Percentiles rank a stretch among this genome's conserved stretches.
Conservation (phyloP, 1,140 invertebrate genomes). For the Pseudomyrmex gracilis region DNA sequence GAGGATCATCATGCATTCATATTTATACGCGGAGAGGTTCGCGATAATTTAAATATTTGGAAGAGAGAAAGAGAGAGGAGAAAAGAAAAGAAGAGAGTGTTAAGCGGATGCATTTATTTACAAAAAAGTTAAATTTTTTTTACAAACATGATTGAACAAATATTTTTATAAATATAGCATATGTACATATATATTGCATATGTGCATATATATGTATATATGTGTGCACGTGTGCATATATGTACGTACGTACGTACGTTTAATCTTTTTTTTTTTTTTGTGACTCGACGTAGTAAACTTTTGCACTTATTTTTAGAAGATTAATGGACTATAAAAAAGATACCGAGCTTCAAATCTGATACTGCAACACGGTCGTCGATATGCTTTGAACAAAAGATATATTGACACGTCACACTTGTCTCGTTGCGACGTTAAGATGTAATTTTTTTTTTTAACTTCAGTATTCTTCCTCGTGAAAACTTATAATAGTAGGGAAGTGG, state of each 20-base stretch:
- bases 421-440: not conserved
- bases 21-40: no score
- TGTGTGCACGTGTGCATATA: not conserved
- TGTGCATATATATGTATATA: not conserved
- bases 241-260: not conserved
- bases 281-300: not conserved
- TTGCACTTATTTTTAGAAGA: not conserved
- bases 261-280: not conserved
- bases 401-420: not conserved
- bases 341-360: not conserved
- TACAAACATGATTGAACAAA: not conserved
- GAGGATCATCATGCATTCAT: no score
- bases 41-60: no score
- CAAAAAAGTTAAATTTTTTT: no score
- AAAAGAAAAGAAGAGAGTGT: not conserved
- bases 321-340: conserved; percentile 13
- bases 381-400: conserved; percentile 1
- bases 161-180: not conserved
- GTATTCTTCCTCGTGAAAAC: no score
- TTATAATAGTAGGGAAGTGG: no score
- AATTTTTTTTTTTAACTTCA: no score
- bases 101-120: not conserved
- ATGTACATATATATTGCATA: not conserved
- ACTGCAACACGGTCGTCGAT: not conserved
- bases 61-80: no score